Evolutionary conservation across 2,113 vertebrate species (phyloP), one percentile per base, ranked within the genome.

Genomic region (Myodes glareolus): DNA sequence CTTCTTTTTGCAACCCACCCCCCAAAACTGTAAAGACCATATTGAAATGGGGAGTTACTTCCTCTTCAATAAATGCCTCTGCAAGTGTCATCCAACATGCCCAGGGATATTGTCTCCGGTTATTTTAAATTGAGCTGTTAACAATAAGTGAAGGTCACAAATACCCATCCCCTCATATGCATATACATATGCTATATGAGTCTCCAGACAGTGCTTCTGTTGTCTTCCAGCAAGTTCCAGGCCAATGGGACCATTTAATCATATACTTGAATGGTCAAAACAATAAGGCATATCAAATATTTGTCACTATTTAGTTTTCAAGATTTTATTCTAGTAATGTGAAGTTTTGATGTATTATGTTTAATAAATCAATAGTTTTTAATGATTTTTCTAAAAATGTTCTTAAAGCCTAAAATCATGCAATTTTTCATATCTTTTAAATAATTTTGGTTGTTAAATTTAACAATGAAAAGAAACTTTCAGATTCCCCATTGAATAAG

Each of bases 171-270:
- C 16, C 16, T 63, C 63, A 61, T 6, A 42, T 31, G 14, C 5
- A 55, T 55, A 55, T 55, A 55, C 52, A 55, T 55, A 55, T 55
- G 16, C 52, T 55, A 45, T 11, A 70, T 1, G n/a, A 14, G 21
- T 52, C 36, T 47, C 65, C 33, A 52, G 33, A 50, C 6, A 25
- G 13, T 8, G 45, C 47, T 52, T 87, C 85, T 72, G 45, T 50
- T 16, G 10, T n/a, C 21, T 52, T 70, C 67, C 16, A 52, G 52
- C 17, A 36, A 68, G 5, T 47, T 42, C 16, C 31, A 92, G 29
- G 45, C 0, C 14, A 65, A 31, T 14, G 5, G 7, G 16, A 5
- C 33, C 33, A 19, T 16, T 4, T 4, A 23, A 39, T 7, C 10
- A 4, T 65, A 45, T 21, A 65, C 6, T 50, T 75, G 23, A 31